phyloP scores from a whole-genome alignment of 2,113 vertebrate genomes.

The Chaetorhynchus papuensis region DNA sequence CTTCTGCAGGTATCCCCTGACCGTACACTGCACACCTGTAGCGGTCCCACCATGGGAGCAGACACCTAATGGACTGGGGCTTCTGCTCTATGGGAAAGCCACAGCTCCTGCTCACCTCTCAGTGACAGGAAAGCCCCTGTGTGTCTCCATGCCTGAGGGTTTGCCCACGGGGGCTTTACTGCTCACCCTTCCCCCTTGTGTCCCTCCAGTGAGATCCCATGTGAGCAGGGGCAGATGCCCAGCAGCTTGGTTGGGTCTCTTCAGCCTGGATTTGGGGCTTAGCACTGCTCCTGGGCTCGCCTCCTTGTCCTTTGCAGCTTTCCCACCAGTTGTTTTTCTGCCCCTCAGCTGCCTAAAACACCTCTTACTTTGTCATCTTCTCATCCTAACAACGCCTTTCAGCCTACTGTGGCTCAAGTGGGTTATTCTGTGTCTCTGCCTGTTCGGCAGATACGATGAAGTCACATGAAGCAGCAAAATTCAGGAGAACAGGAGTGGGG shows the following conservation, averaged over 20 bases:
- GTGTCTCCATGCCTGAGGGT: neutral
- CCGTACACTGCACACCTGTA: rapidly evolving
- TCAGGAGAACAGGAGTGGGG: neutral
- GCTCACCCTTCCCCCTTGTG: neutral
- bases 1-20: neutral
- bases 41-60: neutral
- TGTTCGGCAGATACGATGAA: neutral
- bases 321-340: neutral
- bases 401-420: neutral
- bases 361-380: neutral
- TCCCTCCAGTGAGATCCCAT: neutral
- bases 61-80: neutral
- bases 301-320: neutral
- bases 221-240: neutral
- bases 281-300: neutral
- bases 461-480: neutral
- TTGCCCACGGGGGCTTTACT: neutral
- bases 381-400: neutral
- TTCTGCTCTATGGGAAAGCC: neutral
- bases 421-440: neutral
- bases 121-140: neutral
- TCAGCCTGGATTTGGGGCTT: neutral
- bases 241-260: neutral
- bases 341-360: neutral
- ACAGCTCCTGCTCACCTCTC: neutral